phyloP scores from a whole-genome alignment of 2,797 vertebrate species.

The Benthosema pterotum region DNA sequence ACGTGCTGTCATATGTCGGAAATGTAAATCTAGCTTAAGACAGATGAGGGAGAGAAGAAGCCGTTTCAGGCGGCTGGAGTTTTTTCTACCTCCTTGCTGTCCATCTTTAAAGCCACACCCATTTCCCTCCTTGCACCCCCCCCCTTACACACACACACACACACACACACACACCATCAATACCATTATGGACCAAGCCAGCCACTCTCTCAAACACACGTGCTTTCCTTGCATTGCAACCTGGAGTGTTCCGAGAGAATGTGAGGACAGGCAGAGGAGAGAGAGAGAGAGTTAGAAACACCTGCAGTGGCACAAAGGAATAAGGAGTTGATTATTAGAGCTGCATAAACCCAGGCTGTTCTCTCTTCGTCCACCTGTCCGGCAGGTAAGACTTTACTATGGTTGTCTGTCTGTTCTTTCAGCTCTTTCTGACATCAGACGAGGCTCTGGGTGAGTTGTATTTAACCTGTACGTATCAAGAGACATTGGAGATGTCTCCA shows the following conservation, averaged over 20 bases:
- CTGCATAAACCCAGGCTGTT: conserved; percentile 2
- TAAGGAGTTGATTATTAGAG: conserved; percentile 14
- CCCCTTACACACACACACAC: conserved; percentile 29
- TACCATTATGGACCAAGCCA: conserved; percentile 34
- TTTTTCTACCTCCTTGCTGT: not conserved
- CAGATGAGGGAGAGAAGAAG: not conserved
- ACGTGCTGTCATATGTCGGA: no score
- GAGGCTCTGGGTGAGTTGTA: no score
- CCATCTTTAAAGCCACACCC: conserved; percentile 29
- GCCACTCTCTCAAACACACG: conserved; percentile 4
- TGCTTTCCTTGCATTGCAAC: conserved; percentile 8
- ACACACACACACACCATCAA: conserved; percentile 26
- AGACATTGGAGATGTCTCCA: no score
- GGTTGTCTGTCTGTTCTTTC: not conserved
- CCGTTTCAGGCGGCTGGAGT: not conserved
- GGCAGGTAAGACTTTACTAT: conserved; percentile 33
- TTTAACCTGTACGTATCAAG: no score
- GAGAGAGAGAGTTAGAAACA: conserved; percentile 4
- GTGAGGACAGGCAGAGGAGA: conserved; percentile 12
- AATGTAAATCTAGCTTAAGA: not conserved
- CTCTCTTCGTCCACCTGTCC: conserved; percentile 13
- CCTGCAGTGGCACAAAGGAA: not conserved
- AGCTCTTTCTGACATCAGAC: not conserved
- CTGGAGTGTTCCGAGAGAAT: conserved; percentile 27
- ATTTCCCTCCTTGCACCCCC: not conserved